These are phyloP conservation scores for Syngnathoides biaculeatus DNA, from an alignment of 2,113 vertebrate species.

Conservation along the genomic window DNA sequence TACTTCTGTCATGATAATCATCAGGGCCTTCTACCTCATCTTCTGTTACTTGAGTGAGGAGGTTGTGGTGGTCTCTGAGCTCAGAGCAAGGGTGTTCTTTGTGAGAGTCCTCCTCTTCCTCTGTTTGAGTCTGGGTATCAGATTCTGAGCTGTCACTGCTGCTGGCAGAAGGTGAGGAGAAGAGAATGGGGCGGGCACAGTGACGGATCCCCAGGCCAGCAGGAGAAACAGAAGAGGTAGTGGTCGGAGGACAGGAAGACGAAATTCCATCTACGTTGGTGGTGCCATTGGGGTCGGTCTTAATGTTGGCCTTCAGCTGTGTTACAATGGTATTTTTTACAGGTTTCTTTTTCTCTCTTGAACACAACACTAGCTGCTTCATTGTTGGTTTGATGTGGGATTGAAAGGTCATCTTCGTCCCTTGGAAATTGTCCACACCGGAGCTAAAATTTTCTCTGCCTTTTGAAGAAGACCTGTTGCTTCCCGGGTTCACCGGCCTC, in stretches of 20 bases:
- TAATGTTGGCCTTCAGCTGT: constrained; percentile 61
- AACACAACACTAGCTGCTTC: constrained; percentile 66
- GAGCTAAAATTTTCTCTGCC: constrained; percentile 65
- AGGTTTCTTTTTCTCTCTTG: constrained; percentile 78
- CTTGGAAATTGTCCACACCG: constrained; percentile 57
- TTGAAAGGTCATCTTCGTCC: constrained; percentile 52
- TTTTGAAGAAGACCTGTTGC: constrained; percentile 75
- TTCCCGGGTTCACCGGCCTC: constrained; percentile 64
- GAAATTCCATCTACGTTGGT: constrained; percentile 53
- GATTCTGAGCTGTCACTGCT: constrained; percentile 75
- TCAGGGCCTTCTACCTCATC: constrained; percentile 66
- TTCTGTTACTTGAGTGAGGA: constrained; percentile 49
- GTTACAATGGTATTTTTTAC: constrained; percentile 77
- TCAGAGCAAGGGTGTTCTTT: constrained; percentile 45
- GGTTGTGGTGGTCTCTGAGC: constrained; percentile 41
- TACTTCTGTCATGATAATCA: constrained; percentile 53
- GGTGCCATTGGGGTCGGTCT: constrained; percentile 79
- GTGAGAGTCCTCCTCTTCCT: constrained; percentile 50
- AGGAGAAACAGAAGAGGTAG: constrained; percentile 56
- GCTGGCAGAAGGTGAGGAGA: constrained; percentile 69
- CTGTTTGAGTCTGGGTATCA: constrained; percentile 61
- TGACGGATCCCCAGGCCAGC: constrained; percentile 53
- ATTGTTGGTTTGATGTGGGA: constrained; percentile 63
- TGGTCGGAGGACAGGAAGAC: constrained; percentile 56
- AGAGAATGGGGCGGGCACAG: constrained; percentile 56